phyloP scores from a whole-genome alignment of 2,888 invertebrate genomes.

The Xestia xanthographa region DNA sequence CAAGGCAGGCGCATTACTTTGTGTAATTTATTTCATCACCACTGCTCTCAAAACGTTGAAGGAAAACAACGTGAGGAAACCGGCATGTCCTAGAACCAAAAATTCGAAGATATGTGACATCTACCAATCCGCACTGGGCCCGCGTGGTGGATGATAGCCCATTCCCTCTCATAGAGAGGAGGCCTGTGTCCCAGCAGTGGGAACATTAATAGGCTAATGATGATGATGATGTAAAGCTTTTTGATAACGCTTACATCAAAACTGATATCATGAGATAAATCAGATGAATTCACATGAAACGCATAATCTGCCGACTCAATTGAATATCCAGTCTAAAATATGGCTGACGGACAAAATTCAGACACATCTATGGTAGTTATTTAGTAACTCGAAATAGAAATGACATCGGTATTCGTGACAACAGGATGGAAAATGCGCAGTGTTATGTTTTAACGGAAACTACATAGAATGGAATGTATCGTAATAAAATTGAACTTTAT shows the following conservation, averaged over 20 bases:
- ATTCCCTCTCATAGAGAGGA: too few relatives aligned
- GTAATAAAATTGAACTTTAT: background rate
- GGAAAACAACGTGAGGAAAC: too few relatives aligned
- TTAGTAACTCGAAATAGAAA: slow-evolving; percentile 20
- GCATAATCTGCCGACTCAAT: slow-evolving; percentile 34
- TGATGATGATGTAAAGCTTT: background rate
- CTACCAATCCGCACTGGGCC: too few relatives aligned
- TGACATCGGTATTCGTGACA: slow-evolving; percentile 27
- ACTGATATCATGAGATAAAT: slow-evolving; percentile 44
- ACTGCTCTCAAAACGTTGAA: too few relatives aligned
- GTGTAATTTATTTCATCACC: too few relatives aligned
- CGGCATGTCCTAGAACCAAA: too few relatives aligned
- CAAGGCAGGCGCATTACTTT: too few relatives aligned
- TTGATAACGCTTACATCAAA: slow-evolving; percentile 14
- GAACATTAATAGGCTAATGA: too few relatives aligned
- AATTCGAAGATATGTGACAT: too few relatives aligned
- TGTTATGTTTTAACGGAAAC: slow-evolving; percentile 7
- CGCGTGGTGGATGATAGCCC: too few relatives aligned
- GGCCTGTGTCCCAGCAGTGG: too few relatives aligned
- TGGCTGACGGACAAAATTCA: slow-evolving; percentile 43
- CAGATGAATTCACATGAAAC: slow-evolving; percentile 33
- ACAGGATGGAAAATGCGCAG: slow-evolving; percentile 9
- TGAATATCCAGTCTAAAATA: slow-evolving; percentile 46
- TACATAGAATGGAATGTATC: slow-evolving; percentile 17
- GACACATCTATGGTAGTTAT: slow-evolving; percentile 31